Evolutionary conservation across 2,888 invertebrate species (phyloP).

Genomic region (Macroteleia sp.): DNA sequence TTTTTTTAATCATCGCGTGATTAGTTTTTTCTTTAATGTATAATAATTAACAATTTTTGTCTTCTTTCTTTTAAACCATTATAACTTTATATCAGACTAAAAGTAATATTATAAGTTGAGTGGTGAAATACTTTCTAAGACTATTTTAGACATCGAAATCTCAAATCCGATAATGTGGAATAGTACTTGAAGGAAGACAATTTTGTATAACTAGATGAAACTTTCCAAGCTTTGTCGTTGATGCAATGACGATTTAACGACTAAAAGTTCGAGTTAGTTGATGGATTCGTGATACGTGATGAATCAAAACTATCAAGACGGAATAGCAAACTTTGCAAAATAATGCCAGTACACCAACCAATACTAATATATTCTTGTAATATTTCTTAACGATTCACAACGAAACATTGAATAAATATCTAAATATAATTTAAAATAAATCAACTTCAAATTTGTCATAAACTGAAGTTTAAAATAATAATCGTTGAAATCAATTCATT

Average conservation of each 20-base stretch:
- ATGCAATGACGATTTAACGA: conserved; percentile 59
- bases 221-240: conserved; percentile 50
- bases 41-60: too few species aligned
- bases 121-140: conserved; percentile 41
- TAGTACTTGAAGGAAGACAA: conserved; percentile 41
- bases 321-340: conserved; percentile 40
- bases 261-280: conserved; percentile 44
- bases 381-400: too few species aligned
- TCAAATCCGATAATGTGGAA: conserved; percentile 55
- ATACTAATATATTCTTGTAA: too few species aligned
- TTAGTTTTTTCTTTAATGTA: too few species aligned
- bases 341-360: too few species aligned
- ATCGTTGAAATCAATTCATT: too few species aligned
- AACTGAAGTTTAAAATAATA: too few species aligned
- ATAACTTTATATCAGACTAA: conserved; percentile 44
- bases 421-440: too few species aligned
- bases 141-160: conserved; percentile 51
- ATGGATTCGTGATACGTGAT: conserved; percentile 54
- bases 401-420: too few species aligned
- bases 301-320: conserved; percentile 51
- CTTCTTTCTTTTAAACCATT: too few species aligned
- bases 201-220: conserved; percentile 58
- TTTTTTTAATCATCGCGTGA: too few species aligned
- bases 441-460: too few species aligned
- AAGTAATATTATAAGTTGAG: conserved; percentile 44